phyloP scores from a whole-genome alignment of 2,797 vertebrate genomes.

The Chloroceryle inda region DNA sequence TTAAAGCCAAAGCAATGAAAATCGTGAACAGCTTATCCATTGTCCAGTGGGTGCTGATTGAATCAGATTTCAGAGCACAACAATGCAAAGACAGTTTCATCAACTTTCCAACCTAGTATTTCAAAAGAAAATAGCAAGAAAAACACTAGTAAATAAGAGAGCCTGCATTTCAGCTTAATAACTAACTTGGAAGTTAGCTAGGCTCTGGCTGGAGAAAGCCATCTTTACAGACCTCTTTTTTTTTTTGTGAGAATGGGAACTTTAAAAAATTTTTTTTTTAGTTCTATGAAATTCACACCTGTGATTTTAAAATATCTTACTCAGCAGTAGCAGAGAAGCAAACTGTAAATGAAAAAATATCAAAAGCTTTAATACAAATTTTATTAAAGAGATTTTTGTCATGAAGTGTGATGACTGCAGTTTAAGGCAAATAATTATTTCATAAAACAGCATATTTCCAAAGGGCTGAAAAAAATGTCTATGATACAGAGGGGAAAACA shows the following conservation, averaged over 20 bases:
- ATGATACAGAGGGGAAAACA: not conserved
- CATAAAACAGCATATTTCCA: not conserved
- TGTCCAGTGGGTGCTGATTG: not conserved
- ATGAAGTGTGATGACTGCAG: not conserved
- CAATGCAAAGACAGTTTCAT: not conserved
- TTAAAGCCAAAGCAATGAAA: not conserved
- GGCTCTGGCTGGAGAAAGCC: not conserved
- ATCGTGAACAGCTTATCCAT: accelerated
- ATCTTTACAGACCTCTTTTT: not conserved
- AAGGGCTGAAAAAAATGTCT: not conserved
- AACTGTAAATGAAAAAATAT: not conserved
- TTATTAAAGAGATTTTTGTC: not conserved
- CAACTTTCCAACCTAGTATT: not conserved
- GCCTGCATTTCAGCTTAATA: not conserved
- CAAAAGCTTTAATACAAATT: not conserved
- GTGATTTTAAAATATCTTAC: not conserved
- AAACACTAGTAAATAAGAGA: not conserved
- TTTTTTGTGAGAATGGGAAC: not conserved
- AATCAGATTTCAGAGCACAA: not conserved
- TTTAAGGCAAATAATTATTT: not conserved
- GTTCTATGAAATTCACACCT: not conserved
- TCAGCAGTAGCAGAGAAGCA: not conserved
- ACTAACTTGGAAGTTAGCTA: not conserved
- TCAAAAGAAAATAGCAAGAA: not conserved
- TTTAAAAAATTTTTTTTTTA: not conserved